These are phyloP conservation scores for Athripsodes cinereus DNA, from an alignment of 2,888 invertebrate genomes.

Conservation along the genomic window DNA sequence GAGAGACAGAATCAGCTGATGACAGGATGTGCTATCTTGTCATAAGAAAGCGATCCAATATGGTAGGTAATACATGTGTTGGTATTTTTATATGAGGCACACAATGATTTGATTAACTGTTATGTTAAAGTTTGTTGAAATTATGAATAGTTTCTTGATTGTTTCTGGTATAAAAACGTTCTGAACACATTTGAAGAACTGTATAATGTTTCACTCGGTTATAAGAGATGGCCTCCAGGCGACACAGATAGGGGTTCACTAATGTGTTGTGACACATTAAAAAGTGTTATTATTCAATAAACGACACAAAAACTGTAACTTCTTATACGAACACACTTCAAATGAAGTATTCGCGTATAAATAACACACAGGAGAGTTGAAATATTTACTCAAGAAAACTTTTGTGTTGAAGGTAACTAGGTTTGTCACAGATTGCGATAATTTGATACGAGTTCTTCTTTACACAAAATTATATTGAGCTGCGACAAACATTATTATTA, in stretches of 20 bases:
- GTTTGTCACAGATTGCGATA: too few relatives aligned
- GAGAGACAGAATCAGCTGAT: conserved; percentile 12
- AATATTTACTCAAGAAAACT: too few relatives aligned
- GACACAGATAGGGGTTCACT: conserved; percentile 16
- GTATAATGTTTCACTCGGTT: conserved; percentile 37
- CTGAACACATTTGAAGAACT: conserved; percentile 55
- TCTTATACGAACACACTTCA: conserved; percentile 1
- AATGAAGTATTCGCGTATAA: neutral
- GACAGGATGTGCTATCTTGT: conserved; percentile 7
- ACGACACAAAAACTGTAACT: neutral
- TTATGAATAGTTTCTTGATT: conserved; percentile 54
- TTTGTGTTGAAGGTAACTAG: too few relatives aligned
- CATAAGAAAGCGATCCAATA: conserved; percentile 11
- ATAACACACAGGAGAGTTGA: too few relatives aligned
- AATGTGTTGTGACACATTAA: conserved; percentile 23
- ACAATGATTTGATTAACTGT: conserved; percentile 5
- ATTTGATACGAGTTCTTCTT: too few relatives aligned
- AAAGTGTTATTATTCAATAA: conserved; percentile 9
- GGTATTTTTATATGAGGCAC: too few relatives aligned
- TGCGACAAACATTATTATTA: conserved; percentile 5
- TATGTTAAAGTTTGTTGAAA: conserved; percentile 52
- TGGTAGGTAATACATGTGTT: conserved; percentile 12
- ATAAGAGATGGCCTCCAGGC: conserved; percentile 15
- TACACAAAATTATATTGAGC: neutral
- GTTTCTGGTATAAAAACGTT: conserved; percentile 53